Conservation (phyloP, 2,797 vertebrate species). For the Sciurus vulgaris region DNA sequence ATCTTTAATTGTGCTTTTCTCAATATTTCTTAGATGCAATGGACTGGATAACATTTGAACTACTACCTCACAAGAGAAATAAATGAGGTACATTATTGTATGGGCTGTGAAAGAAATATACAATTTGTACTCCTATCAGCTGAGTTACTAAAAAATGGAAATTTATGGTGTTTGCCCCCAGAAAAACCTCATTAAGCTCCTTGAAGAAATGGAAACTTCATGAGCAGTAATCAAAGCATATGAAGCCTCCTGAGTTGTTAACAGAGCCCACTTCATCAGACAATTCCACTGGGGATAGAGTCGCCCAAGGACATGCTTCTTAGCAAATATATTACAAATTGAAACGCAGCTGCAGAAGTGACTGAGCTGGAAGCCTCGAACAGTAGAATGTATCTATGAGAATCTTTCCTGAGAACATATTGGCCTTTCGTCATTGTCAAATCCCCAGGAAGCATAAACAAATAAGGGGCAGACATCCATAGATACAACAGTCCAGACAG, state of each 20-base stretch:
- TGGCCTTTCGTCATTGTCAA: constrained; percentile 66
- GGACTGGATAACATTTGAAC: constrained; percentile 52
- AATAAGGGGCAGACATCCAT: constrained; percentile 33
- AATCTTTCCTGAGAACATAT: constrained; percentile 38
- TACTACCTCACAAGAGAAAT: constrained; percentile 59
- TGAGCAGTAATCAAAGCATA: constrained; percentile 81
- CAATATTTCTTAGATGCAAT: background rate
- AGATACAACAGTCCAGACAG: background rate
- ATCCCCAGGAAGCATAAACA: constrained; percentile 42
- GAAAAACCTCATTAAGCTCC: constrained; percentile 82
- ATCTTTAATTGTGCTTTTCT: constrained; percentile 71
- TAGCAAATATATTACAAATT: constrained; percentile 38
- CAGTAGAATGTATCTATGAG: background rate
- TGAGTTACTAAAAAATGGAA: constrained; percentile 82
- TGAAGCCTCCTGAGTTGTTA: constrained; percentile 58
- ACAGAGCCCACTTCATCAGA: constrained; percentile 80
- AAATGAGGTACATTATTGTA: constrained; percentile 48
- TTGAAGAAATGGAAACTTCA: constrained; percentile 77
- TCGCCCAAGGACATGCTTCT: constrained; percentile 65
- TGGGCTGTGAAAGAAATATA: constrained; percentile 32
- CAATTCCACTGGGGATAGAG: constrained; percentile 54
- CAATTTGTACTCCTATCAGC: constrained; percentile 68
- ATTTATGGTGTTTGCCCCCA: constrained; percentile 80
- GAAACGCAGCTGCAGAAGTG: constrained; percentile 50
- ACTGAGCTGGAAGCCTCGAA: constrained; percentile 16